Conservation (phyloP, 2,888 invertebrate genomes). For the Eulithis testata region DNA sequence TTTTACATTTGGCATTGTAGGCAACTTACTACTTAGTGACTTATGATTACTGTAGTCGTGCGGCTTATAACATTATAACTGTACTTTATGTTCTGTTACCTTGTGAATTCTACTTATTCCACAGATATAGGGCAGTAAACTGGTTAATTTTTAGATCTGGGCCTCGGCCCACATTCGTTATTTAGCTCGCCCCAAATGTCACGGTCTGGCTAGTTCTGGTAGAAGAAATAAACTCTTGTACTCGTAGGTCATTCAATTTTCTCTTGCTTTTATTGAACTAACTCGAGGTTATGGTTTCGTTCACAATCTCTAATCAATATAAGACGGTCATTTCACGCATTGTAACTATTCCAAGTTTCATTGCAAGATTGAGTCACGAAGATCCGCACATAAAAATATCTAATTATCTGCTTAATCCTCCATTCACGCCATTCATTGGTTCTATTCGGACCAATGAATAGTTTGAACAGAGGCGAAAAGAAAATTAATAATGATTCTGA, state of each 20-base stretch:
- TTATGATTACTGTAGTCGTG: conserved; percentile 2
- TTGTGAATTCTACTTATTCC: conserved; percentile 38
- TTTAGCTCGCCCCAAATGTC: conserved; percentile 42
- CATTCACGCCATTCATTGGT: too few species aligned
- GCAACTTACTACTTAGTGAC: not conserved
- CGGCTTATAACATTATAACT: not conserved
- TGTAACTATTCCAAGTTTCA: too few species aligned
- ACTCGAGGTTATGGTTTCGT: too few species aligned
- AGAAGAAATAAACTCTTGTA: conserved; percentile 7
- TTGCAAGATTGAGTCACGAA: too few species aligned
- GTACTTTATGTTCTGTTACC: conserved; percentile 8
- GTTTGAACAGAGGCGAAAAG: too few species aligned
- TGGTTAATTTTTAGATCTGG: conserved; percentile 43
- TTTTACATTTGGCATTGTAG: not conserved
- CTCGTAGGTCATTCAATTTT: not conserved
- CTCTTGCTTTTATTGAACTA: too few species aligned
- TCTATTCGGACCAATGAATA: too few species aligned
- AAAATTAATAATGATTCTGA: too few species aligned
- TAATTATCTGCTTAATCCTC: too few species aligned
- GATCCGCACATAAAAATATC: too few species aligned
- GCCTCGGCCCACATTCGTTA: conserved; percentile 44
- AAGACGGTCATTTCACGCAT: too few species aligned
- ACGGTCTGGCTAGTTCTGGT: conserved; percentile 30
- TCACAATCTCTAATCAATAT: too few species aligned
- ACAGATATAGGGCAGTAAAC: conserved; percentile 43